These are phyloP conservation scores for Drosophila obscura DNA, from an alignment of 1,140 invertebrate genomes.

Conservation along the genomic window DNA sequence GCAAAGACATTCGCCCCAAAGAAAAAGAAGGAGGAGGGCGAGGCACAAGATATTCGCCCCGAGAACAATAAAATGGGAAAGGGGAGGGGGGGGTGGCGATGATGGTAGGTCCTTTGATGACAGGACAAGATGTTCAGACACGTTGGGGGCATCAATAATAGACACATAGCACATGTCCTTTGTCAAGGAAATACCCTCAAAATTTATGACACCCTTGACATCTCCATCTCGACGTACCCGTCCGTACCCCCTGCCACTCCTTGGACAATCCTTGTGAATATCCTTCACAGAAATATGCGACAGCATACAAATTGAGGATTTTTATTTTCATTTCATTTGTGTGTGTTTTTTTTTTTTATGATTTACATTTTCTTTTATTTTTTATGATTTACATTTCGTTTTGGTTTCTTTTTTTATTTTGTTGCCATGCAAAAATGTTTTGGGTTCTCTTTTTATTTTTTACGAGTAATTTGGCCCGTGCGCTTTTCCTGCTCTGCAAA, in stretches of 20 bases:
- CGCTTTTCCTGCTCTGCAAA: slow-evolving; percentile 45
- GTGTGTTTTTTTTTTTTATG: slow-evolving; percentile 51
- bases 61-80: slow-evolving; percentile 57
- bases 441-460: slow-evolving; percentile 51
- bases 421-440: slow-evolving; percentile 60
- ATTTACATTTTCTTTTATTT: slow-evolving; percentile 76
- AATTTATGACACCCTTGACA: slow-evolving; percentile 66
- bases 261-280: slow-evolving; percentile 69
- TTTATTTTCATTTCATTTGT: slow-evolving; percentile 71
- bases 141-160: slow-evolving; percentile 69
- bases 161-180: slow-evolving; percentile 64
- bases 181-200: slow-evolving; percentile 55
- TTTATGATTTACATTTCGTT: slow-evolving; percentile 79
- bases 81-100: too few relatives aligned
- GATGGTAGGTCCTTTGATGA: slow-evolving; percentile 61
- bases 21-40: too few relatives aligned
- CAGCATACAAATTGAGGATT: slow-evolving; percentile 80
- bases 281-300: slow-evolving; percentile 63
- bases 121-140: slow-evolving; percentile 44
- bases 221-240: neutral
- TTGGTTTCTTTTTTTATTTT: slow-evolving; percentile 39
- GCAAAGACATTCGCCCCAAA: slow-evolving; percentile 70
- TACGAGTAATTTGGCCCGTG: slow-evolving; percentile 9
- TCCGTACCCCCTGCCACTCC: neutral
- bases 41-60: slow-evolving; percentile 58